Conservation (phyloP, 2,888 invertebrate species). For the Calliphora vomitoria region DNA sequence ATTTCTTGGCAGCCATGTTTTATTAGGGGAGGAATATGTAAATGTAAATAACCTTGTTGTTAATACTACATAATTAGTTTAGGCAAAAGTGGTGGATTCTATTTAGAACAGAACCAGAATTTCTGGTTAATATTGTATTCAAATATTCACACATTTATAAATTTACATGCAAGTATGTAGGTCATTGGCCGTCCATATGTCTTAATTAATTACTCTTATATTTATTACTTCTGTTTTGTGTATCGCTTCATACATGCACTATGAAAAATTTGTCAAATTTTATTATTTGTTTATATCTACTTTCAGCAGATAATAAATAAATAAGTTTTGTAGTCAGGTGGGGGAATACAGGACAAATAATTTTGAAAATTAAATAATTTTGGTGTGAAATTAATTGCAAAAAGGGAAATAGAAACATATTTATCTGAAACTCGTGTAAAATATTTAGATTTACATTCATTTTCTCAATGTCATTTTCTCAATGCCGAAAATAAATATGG, state of each 20-base stretch:
- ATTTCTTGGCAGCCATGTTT: constrained; percentile 6
- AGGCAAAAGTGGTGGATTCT: background rate
- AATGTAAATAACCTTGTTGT: background rate
- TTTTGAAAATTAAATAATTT: no score
- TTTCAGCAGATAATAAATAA: background rate
- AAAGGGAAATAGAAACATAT: no score
- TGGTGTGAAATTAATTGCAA: no score
- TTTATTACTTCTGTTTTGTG: background rate
- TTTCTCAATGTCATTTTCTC: no score
- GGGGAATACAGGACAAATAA: no score
- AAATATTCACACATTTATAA: background rate
- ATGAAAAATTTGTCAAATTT: background rate
- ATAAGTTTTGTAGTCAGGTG: no score
- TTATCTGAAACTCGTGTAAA: no score
- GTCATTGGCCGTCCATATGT: background rate
- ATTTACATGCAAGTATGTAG: background rate
- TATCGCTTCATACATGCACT: background rate
- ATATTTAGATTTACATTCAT: no score
- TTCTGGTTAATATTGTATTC: background rate
- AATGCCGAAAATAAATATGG: no score
- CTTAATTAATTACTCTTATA: constrained; percentile 9
- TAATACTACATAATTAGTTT: background rate
- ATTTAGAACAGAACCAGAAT: background rate
- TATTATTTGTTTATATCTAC: background rate
- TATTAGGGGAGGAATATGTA: constrained; percentile 11